Base-by-base conservation (phyloP, 2,113 vertebrate genomes). In the Tetraodon nigroviridis region DNA sequence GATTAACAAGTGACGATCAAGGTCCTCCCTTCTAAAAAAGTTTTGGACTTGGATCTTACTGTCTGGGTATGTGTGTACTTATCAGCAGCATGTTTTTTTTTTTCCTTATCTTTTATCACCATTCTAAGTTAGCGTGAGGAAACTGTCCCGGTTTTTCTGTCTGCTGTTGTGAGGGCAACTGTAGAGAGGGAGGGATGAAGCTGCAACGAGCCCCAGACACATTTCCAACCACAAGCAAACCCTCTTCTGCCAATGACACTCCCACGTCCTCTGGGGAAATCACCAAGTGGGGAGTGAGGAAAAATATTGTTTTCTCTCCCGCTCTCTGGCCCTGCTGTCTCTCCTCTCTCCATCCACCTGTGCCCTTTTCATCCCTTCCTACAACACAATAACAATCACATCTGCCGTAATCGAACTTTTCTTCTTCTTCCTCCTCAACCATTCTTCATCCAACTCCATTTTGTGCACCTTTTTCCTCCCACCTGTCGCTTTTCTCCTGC, bases 291-390 rank as follows among this genome's bases (percentile, higher is more conserved):
- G 63, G 50, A 65, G 51, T 65, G 56, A 24, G 56, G 54, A 29
- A 62, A 58, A 55, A 75, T 73, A 73, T 59, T 79, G 83, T 80
- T 86, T 72, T 82, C 77, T 75, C 73, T 79, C 78, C 55, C 65
- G 48, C 8, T n/a, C 22, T 56, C 64, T 69, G 37, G 44, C 60
- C 53, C 15, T 0, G 21, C 57, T 53, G 45, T 58, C 50, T 61
- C 45, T 45, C 37, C 51, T 37, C 40, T 20, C 62, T 46, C 55
- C n/a, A 54, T 79, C 80, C 72, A 79, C 74, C 82, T 80, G 76
- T 62, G 64, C 45, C 76, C 63, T 68, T 49, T 66, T 58, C 73
- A 61, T 44, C 66, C 48, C 14, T 10, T 47, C 29, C 51, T 17
- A 7, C 60, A 6, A 27, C 58, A 64, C 60, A 69, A 49, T 61